Base-by-base conservation (phyloP, 2,888 invertebrate species). In the Cantharis flavilabris region DNA sequence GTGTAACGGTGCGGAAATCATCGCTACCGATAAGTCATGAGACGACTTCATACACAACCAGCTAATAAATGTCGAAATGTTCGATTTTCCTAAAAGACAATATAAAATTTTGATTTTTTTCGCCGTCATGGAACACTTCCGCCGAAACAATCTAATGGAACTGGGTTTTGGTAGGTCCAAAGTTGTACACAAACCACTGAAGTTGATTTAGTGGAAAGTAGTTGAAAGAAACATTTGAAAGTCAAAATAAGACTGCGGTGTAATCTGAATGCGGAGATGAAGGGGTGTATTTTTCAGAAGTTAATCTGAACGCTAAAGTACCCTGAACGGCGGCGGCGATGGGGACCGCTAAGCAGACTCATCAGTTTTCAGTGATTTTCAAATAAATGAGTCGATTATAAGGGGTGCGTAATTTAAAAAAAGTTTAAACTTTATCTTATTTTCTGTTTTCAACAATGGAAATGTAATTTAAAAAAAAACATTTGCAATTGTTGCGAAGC, bases 1-100 rank as follows among this genome's bases (percentile, higher is more conserved):
- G 86, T 85, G 85, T 86, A 87, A 87, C 87, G 86, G 87, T 85
- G 87, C 85, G 87, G 87, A 87, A 88, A 86, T 86, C 86, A 87
- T 87, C 86, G 84, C 83, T 81, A 81, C 82, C 85, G 87, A 88
- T 88, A 88, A 87, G 87, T 87, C 87, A 86, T 82, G 83, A 80
- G 84, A 87, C 83, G 86, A 86, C 87, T 87, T 87, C 86, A 87
- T 87, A 83, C 82, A 83, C 84, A 69, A 72, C 82, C 82, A 82
- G 85, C 83, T 86, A 85, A 86, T 86, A 76, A 79, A 79, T 69
- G 72, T 75, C 72, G 20, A 72, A 71, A 74, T 26, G 69, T 69
- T 74, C 64, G 70, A 76, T 72, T 76, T 70, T n/a, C 20, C 30
- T n/a, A 1, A 20, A 73, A 77, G 62, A 67, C 73, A 71, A 69